These are phyloP conservation scores for Myocastor coypus DNA, from an alignment of 2,113 vertebrate species.

Conservation along the genomic window DNA sequence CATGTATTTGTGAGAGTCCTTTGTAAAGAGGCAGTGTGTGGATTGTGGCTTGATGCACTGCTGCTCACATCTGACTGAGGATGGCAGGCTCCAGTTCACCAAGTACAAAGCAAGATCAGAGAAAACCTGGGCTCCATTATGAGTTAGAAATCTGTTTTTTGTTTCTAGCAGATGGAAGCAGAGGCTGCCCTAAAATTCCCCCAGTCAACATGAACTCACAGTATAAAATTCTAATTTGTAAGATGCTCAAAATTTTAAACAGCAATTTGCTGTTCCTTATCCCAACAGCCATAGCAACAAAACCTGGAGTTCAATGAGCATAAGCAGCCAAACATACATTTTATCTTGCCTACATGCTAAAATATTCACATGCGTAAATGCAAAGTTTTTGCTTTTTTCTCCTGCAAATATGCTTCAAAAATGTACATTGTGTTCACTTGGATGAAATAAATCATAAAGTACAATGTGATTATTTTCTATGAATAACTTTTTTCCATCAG, in stretches of 20 bases:
- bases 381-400: neutral
- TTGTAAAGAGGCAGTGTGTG: neutral
- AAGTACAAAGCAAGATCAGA: slow-evolving; percentile 46
- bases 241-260: slow-evolving; percentile 62
- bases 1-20: neutral
- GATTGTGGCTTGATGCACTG: neutral
- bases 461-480: slow-evolving; percentile 60
- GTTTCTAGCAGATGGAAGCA: slow-evolving; percentile 70
- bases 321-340: neutral
- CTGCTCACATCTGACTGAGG: slow-evolving; percentile 33
- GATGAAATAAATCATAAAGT: slow-evolving; percentile 59
- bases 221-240: slow-evolving; percentile 72
- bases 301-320: slow-evolving; percentile 53
- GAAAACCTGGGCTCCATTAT: slow-evolving; percentile 67
- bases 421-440: slow-evolving; percentile 30
- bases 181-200: slow-evolving; percentile 64
- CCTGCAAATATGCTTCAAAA: slow-evolving; percentile 21
- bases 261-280: slow-evolving; percentile 76
- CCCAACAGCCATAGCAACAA: slow-evolving; percentile 75
- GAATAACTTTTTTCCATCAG: slow-evolving; percentile 34
- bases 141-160: slow-evolving; percentile 71
- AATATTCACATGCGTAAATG: slow-evolving; percentile 40
- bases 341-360: slow-evolving; percentile 54
- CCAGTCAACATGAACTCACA: slow-evolving; percentile 63
- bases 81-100: neutral